phyloP scores from a whole-genome alignment of 2,113 vertebrate species.

The Sus scrofa region DNA sequence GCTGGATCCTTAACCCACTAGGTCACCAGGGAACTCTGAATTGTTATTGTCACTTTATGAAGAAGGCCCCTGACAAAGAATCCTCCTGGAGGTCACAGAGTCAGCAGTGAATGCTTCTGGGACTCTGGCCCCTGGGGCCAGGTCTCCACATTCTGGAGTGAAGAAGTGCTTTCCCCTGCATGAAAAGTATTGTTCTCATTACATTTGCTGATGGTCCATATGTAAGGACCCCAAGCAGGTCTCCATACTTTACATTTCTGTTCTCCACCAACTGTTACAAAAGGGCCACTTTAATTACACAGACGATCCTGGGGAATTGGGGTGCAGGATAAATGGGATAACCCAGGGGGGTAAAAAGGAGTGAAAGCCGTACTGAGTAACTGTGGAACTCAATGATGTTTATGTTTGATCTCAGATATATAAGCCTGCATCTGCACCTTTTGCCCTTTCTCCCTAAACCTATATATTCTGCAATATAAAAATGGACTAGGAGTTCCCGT shows the following conservation, averaged over 20 bases:
- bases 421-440: neutral
- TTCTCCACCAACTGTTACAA: fast-evolving
- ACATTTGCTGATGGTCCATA: neutral
- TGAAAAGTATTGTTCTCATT: neutral
- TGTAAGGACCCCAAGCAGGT: neutral
- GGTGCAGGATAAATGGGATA: neutral
- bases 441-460: neutral
- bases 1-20: no score
- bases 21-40: no score
- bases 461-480: neutral
- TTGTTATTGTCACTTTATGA: neutral
- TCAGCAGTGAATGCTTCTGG: neutral
- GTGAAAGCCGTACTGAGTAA: no score
- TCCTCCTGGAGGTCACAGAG: neutral
- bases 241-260: neutral
- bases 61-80: neutral
- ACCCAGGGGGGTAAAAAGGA: neutral
- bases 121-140: neutral
- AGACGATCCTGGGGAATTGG: neutral
- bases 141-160: neutral
- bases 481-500: no score
- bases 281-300: neutral
- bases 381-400: no score
- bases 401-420: neutral
- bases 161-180: neutral